Conservation (phyloP, 2,888 invertebrate species). For the Archaeoteleia sp. region DNA sequence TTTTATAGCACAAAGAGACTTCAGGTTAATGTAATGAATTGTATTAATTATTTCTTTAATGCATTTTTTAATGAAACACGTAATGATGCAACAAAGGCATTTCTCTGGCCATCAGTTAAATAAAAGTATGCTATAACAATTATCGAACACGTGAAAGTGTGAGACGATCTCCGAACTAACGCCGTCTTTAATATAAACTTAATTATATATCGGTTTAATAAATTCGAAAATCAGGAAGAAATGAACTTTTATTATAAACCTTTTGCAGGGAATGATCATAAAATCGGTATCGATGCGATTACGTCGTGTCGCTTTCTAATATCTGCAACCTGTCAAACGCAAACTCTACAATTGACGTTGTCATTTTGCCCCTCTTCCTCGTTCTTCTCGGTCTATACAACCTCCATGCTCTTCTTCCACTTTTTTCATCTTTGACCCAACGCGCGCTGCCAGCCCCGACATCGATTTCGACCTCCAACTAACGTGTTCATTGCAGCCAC, state of each 20-base stretch:
- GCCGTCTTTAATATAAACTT: neutral
- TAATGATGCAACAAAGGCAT: constrained; percentile 10
- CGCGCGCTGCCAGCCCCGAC: constrained; percentile 22
- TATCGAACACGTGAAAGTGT: neutral
- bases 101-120: constrained; percentile 9
- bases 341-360: constrained; percentile 51
- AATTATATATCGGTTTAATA: neutral
- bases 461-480: constrained; percentile 57
- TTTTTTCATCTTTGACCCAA: constrained; percentile 49
- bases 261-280: constrained; percentile 8
- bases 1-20: no score
- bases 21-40: no score
- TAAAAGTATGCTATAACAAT: constrained; percentile 15
- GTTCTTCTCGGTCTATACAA: constrained; percentile 11
- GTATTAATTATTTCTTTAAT: constrained; percentile 22
- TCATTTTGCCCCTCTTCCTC: constrained; percentile 9
- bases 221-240: neutral
- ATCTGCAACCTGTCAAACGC: constrained; percentile 70
- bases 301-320: constrained; percentile 56
- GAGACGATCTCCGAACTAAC: no score
- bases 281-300: constrained; percentile 17
- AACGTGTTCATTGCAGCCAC: constrained; percentile 5
- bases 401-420: constrained; percentile 4
- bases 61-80: constrained; percentile 28
- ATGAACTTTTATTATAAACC: constrained; percentile 1